These are phyloP conservation scores for Quiscalus mexicanus DNA, from an alignment of 2,113 vertebrate species.

Conservation along the genomic window DNA sequence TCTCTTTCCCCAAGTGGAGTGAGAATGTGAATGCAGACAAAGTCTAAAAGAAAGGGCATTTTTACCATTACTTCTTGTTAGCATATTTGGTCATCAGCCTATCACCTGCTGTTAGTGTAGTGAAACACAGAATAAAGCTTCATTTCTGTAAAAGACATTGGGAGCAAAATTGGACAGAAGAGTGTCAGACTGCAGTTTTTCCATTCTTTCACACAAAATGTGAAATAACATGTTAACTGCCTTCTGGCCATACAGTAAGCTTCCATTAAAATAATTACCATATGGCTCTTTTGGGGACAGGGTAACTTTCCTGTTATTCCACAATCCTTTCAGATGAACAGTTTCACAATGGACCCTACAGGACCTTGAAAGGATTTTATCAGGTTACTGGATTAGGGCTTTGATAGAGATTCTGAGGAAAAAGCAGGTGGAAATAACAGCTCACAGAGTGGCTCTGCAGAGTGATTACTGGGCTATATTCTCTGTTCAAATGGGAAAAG, in stretches of 20 bases:
- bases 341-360: slow-evolving; percentile 39
- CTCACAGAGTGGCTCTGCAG: background rate
- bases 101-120: slow-evolving; percentile 37
- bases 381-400: slow-evolving; percentile 45
- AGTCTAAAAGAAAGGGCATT: background rate
- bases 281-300: slow-evolving; percentile 46
- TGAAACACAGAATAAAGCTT: slow-evolving; percentile 40
- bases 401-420: slow-evolving; percentile 42
- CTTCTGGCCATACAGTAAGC: slow-evolving; percentile 54
- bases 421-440: slow-evolving; percentile 57
- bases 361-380: slow-evolving; percentile 54
- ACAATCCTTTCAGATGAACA: slow-evolving; percentile 31
- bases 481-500: slow-evolving; percentile 58
- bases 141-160: slow-evolving; percentile 29
- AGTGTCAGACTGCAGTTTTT: slow-evolving; percentile 54
- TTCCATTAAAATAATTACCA: slow-evolving; percentile 64
- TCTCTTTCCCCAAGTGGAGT: background rate
- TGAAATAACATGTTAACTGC: slow-evolving; percentile 55
- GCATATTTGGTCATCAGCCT: slow-evolving; percentile 6
- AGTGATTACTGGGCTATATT: slow-evolving; percentile 44
- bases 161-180: slow-evolving; percentile 45
- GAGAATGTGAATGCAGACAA: background rate
- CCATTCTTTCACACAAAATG: slow-evolving; percentile 58
- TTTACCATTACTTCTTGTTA: background rate
- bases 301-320: slow-evolving; percentile 38